Conservation (phyloP, 2,113 vertebrate species). For the Meleagris gallopavo region DNA sequence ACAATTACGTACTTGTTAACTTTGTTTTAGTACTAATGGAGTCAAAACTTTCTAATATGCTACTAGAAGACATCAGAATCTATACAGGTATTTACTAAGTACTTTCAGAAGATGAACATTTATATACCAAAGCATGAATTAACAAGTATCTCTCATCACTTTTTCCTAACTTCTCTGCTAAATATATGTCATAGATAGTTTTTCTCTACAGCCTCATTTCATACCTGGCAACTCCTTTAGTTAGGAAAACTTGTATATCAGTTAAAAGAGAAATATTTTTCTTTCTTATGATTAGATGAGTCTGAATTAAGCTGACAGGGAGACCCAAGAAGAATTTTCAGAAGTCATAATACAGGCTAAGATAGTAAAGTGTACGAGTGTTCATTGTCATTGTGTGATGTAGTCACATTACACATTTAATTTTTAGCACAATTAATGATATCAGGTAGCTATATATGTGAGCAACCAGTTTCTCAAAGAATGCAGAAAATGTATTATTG, state of each 20-base stretch:
- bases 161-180: neutral
- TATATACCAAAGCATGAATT: neutral
- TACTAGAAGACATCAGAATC: neutral
- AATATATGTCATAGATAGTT: neutral
- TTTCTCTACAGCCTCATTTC: neutral
- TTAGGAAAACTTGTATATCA: neutral
- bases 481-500: neutral
- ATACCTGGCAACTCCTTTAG: neutral
- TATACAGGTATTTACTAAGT: neutral
- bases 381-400: neutral
- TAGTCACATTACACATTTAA: neutral
- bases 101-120: neutral
- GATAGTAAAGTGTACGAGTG: neutral
- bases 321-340: neutral
- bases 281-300: neutral
- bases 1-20: neutral
- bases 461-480: neutral
- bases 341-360: neutral
- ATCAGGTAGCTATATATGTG: neutral
- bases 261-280: neutral
- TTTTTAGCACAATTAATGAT: neutral
- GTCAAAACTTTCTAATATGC: neutral
- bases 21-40: neutral
- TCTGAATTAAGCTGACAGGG: neutral
- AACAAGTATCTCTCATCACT: neutral